These are phyloP conservation scores for Auanema sp. DNA, from an alignment of 2,888 invertebrate species.

Conservation along the genomic window DNA sequence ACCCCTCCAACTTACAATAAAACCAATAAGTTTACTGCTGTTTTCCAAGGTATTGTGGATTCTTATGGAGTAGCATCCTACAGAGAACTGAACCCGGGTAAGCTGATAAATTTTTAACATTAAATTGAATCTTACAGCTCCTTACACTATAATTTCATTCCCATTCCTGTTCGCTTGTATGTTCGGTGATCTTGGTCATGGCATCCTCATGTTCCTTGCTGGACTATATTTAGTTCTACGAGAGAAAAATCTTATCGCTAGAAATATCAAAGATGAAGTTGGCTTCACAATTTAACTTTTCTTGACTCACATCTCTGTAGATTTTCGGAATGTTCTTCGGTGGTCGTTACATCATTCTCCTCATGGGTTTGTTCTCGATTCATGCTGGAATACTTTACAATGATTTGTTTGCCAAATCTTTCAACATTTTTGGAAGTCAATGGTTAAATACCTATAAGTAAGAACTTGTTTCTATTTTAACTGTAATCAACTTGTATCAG, in stretches of 20 bases:
- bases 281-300: neutral
- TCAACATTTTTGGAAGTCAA: slow-evolving; percentile 67
- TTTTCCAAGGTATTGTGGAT: slow-evolving; percentile 91
- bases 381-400: slow-evolving; percentile 64
- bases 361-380: slow-evolving; percentile 65
- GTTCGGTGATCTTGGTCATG: slow-evolving; percentile 96
- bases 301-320: slow-evolving; percentile 46
- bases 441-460: slow-evolving; percentile 64
- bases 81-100: slow-evolving; percentile 92
- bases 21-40: slow-evolving; percentile 87
- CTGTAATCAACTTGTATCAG: too few species aligned
- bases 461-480: neutral
- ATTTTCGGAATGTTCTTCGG: slow-evolving; percentile 65
- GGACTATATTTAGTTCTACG: slow-evolving; percentile 84
- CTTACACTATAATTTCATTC: slow-evolving; percentile 94
- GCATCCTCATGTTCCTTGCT: slow-evolving; percentile 76
- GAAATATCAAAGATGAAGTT: slow-evolving; percentile 40
- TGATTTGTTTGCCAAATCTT: slow-evolving; percentile 64
- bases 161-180: slow-evolving; percentile 96
- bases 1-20: slow-evolving; percentile 94
- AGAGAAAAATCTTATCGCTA: slow-evolving; percentile 87
- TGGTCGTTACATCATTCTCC: slow-evolving; percentile 64
- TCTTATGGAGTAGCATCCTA: slow-evolving; percentile 94
- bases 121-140: slow-evolving; percentile 73
- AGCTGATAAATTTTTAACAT: too few species aligned